Base-by-base conservation (phyloP, 2,113 vertebrate species). In the Centropus unirufus region DNA sequence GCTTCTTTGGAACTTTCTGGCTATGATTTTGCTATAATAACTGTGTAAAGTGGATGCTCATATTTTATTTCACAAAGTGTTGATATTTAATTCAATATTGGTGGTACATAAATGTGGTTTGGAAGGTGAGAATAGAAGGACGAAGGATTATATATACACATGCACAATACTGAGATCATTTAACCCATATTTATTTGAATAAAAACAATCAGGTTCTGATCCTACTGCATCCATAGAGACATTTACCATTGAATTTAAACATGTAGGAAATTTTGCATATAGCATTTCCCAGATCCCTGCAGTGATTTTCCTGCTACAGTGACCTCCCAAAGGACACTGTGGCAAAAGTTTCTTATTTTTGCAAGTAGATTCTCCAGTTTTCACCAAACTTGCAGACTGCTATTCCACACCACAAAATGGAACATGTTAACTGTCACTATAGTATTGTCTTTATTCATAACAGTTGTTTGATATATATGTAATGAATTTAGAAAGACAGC, bases 401-500 rank as follows among this genome's bases (percentile, higher is more conserved):
- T 4, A 57, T 90, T 85, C 51, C 40, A 76, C 23, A 76, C 27
- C 22, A 57, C 3, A 2, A 69, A 88, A 83, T 15, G 22, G 22
- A 90, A 93, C 54, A 51, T 47, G 61, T 39, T 87, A 86, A 57
- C 79, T 92, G 79, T 93, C 90, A 96, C 15, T 68, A 32, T 82
- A 73, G 54, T 77, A 40, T 90, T 95, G 93, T 89, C 82, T 95
- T 92, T 84, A 92, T 88, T 92, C 64, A 40, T 92, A 95, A 51
- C 51, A 84, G 18, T 69, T 90, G 57, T 79, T 93, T 83, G 70
- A 91, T 88, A 68, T 61, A 80, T 66, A 66, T 30, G 46, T 92
- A 95, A 94, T 79, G 64, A 96, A 95, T 86, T 93, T 90, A 95
- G 76, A 95, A 95, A 91, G 70, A 74, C 59, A 90, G 84, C 61